These are phyloP conservation scores for Haemorhous mexicanus DNA, from an alignment of 2,113 vertebrate genomes.

Conservation along the genomic window DNA sequence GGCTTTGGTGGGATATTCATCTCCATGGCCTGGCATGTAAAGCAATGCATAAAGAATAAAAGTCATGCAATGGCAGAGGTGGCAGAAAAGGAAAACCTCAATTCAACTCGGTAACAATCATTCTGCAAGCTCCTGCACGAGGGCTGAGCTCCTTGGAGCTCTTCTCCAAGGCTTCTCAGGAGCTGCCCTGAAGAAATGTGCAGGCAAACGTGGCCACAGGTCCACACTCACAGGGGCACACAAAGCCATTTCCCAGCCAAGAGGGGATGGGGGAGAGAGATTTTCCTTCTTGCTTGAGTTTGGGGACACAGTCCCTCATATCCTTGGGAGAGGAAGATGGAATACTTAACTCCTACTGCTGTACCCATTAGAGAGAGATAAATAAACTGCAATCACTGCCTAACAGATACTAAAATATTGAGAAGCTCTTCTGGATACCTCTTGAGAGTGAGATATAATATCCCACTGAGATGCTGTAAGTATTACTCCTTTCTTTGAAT, in stretches of 20 bases:
- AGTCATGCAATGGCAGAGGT: not conserved
- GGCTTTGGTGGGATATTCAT: not conserved
- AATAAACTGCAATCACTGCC: conserved; percentile 56
- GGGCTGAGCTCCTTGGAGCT: not conserved
- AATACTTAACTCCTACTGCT: conserved; percentile 34
- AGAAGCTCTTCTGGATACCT: conserved; percentile 48
- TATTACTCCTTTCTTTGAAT: conserved; percentile 2
- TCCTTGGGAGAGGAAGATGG: not conserved
- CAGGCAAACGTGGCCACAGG: not conserved
- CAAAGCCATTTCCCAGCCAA: not conserved
- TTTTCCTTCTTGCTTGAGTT: not conserved
- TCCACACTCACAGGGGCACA: not conserved
- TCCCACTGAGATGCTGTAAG: conserved; percentile 7
- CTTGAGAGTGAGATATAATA: conserved; percentile 27
- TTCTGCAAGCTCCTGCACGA: not conserved
- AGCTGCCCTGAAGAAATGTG: not conserved
- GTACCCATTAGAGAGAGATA: conserved; percentile 14
- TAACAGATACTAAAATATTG: conserved; percentile 60
- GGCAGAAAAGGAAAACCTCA: not conserved
- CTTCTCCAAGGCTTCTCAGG: not conserved
- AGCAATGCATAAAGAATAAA: not conserved
- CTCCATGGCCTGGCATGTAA: not conserved
- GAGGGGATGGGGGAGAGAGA: not conserved
- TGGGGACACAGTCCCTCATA: not conserved
- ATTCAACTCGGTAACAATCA: not conserved